Percentiles rank a stretch among this genome's conserved stretches.
Evolutionary conservation across 2,888 invertebrate genomes (phyloP).

Genomic region (Chrysodeixis includens): DNA sequence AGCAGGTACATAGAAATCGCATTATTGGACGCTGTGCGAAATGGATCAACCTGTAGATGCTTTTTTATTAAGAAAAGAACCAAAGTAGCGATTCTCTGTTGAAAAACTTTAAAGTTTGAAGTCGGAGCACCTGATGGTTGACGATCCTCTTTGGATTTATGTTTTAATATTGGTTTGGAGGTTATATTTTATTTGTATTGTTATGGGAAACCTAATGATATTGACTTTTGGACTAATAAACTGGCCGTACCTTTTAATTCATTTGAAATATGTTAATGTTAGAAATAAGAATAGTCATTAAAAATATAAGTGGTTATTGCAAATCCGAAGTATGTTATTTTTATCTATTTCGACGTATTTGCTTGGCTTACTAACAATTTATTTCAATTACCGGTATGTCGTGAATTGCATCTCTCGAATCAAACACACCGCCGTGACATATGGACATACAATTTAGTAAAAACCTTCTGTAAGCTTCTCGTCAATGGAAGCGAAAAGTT

Average conservation of each 20-base stretch:
- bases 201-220: no score
- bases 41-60: conserved; percentile 70
- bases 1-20: conserved; percentile 80
- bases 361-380: no score
- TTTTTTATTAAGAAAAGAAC: conserved; percentile 62
- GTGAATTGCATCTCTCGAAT: background rate
- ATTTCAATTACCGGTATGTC: no score
- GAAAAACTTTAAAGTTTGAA: conserved; percentile 30
- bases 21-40: conserved; percentile 73
- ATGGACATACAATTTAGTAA: background rate
- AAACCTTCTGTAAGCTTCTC: background rate
- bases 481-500: conserved; percentile 14
- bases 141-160: conserved; percentile 16
- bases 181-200: no score
- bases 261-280: background rate
- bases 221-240: background rate
- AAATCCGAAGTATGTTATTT: no score
- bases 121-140: conserved; percentile 19
- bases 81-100: conserved; percentile 40
- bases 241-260: background rate
- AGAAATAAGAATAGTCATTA: no score
- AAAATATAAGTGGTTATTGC: no score
- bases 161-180: background rate
- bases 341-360: no score
- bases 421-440: background rate